Evolutionary conservation across 2,888 invertebrate species (phyloP), one percentile per base, ranked within the genome.

Genomic region (Galeopsomyia nigrocyanea): DNA sequence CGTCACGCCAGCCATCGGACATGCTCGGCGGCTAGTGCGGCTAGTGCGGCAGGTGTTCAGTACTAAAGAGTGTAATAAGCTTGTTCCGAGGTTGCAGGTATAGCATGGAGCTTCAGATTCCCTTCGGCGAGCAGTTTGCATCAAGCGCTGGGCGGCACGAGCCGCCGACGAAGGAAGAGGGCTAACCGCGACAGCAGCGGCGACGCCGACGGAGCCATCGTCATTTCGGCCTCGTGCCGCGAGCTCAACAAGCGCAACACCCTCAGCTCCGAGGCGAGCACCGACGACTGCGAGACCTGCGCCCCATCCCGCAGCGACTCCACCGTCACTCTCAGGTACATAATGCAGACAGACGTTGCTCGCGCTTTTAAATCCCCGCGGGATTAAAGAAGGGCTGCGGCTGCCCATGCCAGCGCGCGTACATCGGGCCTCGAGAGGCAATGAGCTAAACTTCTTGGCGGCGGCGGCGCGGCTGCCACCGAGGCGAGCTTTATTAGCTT

Each of bases 41-140:
- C n/a, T n/a, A n/a, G n/a, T n/a, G n/a, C n/a, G n/a, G n/a, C n/a
- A n/a, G n/a, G n/a, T n/a, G n/a, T n/a, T n/a, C n/a, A n/a, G n/a
- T n/a, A n/a, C n/a, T n/a, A n/a, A n/a, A n/a, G n/a, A n/a, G n/a
- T n/a, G n/a, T n/a, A n/a, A n/a, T n/a, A n/a, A n/a, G n/a, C n/a
- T n/a, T n/a, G n/a, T n/a, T n/a, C n/a, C n/a, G n/a, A n/a, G n/a
- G n/a, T 26, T 22, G 3, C 74, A 83, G 83, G 83, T 68, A 83
- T 83, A 81, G 80, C 83, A 79, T 83, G 83, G 83, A 83, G 83
- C 75, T 83, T 83, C 76, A 81, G 83, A 66, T 83, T 83, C 68
- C 83, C 83, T 56, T 83, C 83, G 69, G 80, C 83, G 82, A 80
- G 78, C 46, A 78, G 83, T 10, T 77, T 83, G 64, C 73, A 68